These are phyloP conservation scores for Pycnomerus fuliginosus DNA, from an alignment of 2,888 invertebrate genomes.

Conservation along the genomic window DNA sequence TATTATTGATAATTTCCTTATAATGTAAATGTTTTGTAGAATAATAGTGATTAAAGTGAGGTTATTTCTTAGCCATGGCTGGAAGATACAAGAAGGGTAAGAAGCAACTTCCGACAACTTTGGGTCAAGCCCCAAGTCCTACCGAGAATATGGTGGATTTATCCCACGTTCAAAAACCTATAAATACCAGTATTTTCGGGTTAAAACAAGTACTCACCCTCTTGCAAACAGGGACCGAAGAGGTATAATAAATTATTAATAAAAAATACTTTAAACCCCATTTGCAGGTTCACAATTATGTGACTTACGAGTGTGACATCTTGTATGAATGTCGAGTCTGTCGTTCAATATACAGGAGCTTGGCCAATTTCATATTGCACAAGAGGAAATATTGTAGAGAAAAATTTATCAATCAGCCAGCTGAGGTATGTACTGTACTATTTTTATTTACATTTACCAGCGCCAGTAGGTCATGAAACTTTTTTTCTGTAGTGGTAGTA, in stretches of 20 bases:
- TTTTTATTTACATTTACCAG: too few species aligned
- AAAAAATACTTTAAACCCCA: neutral
- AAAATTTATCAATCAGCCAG: slow-evolving; percentile 46
- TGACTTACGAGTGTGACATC: slow-evolving; percentile 83
- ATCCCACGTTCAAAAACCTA: slow-evolving; percentile 60
- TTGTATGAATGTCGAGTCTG: slow-evolving; percentile 89
- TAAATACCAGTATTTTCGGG: slow-evolving; percentile 67
- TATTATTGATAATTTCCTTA: neutral
- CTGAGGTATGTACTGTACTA: too few species aligned
- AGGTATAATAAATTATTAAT: slow-evolving; percentile 56
- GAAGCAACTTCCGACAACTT: slow-evolving; percentile 42
- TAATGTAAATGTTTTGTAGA: neutral
- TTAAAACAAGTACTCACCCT: slow-evolving; percentile 71
- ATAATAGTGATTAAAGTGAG: neutral
- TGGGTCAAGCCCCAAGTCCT: slow-evolving; percentile 41
- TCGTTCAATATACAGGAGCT: slow-evolving; percentile 79
- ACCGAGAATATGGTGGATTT: slow-evolving; percentile 43
- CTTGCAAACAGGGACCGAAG: slow-evolving; percentile 73
- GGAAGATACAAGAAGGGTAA: slow-evolving; percentile 33
- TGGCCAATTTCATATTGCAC: slow-evolving; percentile 86
- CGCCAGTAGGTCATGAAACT: too few species aligned
- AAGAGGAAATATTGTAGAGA: slow-evolving; percentile 80
- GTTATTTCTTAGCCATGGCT: slow-evolving; percentile 25
- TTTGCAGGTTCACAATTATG: slow-evolving; percentile 69
- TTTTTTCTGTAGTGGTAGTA: too few species aligned